Base-by-base conservation (phyloP, 2,113 vertebrate species). In the Pithys albifrons region DNA sequence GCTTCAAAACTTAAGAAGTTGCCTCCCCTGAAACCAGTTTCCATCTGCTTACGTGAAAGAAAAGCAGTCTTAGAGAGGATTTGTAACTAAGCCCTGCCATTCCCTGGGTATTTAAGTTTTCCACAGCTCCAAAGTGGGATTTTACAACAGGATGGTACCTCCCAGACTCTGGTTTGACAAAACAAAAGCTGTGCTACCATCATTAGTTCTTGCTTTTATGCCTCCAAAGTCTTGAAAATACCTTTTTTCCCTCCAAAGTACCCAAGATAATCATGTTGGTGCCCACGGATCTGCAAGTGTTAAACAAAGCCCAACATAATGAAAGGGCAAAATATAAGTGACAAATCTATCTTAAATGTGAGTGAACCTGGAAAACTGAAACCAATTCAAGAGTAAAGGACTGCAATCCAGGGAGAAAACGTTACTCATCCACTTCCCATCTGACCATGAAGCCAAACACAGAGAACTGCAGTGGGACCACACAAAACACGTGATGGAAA, bases 11-110 rank as follows among this genome's bases (percentile, higher is more conserved):
- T 92, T 89, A 71, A 74, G 59, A 87, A 83, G 52, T 77, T 78
- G 37, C 39, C 79, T 83, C 88, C 92, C 76, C 72, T 84, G 70
- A 46, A 95, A 92, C 45, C 73, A 37, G 37, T 92, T 94, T 93
- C 88, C 73, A 88, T 71, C 85, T 87, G 83, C 83, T 96, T 92
- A 92, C 22, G 69, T 61, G 91, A 93, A 93, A 61, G 79, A 77
- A 91, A 94, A 91, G 78, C 51, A 61, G 85, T 19, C 72, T 88
- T 67, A 96, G 61, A 49, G 84, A 81, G 93, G 95, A 88, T 96
- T 93, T 93, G 79, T 87, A 87, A 96, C 88, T 94, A 94, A 96
- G 88, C 59, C 69, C 69, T 9, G 35, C 57, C 92, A 81, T 89
- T 90, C 83, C 45, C 39, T 15, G 33, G 69, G 70, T 92, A 77